Evolutionary conservation across 2,888 invertebrate species (phyloP), one percentile per base, ranked within the genome.

Genomic region (Conomelus anceps): DNA sequence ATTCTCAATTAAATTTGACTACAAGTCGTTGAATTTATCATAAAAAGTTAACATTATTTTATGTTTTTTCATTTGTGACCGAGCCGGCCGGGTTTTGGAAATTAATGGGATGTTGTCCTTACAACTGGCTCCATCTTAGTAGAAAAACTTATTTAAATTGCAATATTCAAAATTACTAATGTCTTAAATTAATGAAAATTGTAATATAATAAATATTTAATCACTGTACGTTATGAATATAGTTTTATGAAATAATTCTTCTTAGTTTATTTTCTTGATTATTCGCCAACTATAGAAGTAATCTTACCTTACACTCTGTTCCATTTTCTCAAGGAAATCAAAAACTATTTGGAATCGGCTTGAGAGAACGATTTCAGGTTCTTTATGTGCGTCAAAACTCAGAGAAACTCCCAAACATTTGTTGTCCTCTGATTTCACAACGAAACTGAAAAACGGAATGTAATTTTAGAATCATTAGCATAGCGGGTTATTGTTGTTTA

Each of bases 301-400:
- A 1, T 85, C 89, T 92, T 93, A 96, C 94, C 96, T 94, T 0
- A 97, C 95, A 0, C 97, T 96, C 1, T 95, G 95, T 93, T 98
- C 98, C 0, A 97, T 93, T 91, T 93, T 95, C 92, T 98, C 98
- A 90, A 98, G 93, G 93, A 97, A 97, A 22, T 96, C 96, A 93
- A 98, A 97, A 91, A 97, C 95, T 90, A 96, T 95, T 88, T 94
- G 94, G 6, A 97, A 93, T 90, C 96, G 96, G 0, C 96, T 96
- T 0, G 94, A 93, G n/a, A 96, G 94, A 89, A 95, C 94, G 0
- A 96, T 94, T 90, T 96, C 96, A 0, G 98, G 98, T 92, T 98
- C 97, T 90, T 97, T 96, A 23, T 96, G 94, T 0, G 96, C 96
- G 93, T 98, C 98, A 92, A 98, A 97, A 93, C 97, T 97, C 23